A percentile compares a stretch with the other conserved stretches of the same genome.
phyloP scores from a whole-genome alignment of 2,113 vertebrate genomes.

The Sitta europaea region DNA sequence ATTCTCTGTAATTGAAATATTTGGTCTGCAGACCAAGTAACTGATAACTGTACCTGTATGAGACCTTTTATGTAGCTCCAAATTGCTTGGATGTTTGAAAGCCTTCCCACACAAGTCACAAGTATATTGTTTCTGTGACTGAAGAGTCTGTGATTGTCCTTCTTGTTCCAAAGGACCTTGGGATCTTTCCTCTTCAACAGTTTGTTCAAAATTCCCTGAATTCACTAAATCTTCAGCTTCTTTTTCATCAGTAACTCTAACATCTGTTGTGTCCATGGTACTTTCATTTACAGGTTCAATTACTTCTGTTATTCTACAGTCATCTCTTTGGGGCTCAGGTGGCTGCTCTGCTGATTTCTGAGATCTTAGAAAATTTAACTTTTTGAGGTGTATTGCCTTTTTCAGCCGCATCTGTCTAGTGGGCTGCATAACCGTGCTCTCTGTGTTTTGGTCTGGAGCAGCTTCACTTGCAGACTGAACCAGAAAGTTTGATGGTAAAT shows the following conservation, averaged over 20 bases:
- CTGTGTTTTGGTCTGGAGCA: constrained; percentile 57
- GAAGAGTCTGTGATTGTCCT: constrained; percentile 57
- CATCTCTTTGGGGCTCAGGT: neutral
- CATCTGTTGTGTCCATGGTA: neutral
- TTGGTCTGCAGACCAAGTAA: neutral
- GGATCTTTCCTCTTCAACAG: constrained; percentile 13
- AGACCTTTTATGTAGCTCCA: constrained; percentile 94
- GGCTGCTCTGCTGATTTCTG: constrained; percentile 79
- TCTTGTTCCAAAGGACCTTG: constrained; percentile 25
- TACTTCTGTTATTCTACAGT: neutral
- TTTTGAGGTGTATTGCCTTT: constrained; percentile 89
- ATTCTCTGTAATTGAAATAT: neutral
- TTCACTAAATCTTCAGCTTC: constrained; percentile 26
- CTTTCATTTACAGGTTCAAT: constrained; percentile 34
- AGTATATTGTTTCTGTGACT: constrained; percentile 80
- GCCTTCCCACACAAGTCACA: constrained; percentile 91
- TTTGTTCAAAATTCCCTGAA: constrained; percentile 22
- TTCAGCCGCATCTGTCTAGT: constrained; percentile 81
- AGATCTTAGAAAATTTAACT: constrained; percentile 88
- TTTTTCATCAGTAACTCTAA: constrained; percentile 12
- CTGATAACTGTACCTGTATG: constrained; percentile 86
- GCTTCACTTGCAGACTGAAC: constrained; percentile 71
- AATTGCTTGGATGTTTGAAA: constrained; percentile 96
- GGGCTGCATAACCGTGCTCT: constrained; percentile 41
- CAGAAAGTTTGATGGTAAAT: constrained; percentile 70